Base-by-base conservation (phyloP, 2,888 invertebrate species). In the Conus canariensis region DNA sequence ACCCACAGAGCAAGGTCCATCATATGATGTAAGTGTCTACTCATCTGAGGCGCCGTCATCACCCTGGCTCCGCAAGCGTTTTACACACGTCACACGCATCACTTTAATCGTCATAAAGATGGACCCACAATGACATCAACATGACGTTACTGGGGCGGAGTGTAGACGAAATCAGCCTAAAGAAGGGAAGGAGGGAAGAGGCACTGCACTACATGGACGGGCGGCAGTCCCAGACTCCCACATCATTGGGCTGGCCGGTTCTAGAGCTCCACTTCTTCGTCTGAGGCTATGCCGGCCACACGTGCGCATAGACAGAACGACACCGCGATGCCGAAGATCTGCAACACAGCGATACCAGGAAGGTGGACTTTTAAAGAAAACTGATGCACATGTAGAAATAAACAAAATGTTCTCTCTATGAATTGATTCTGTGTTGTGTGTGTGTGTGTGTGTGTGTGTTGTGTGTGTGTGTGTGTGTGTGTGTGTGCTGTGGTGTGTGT, bases 261-360 rank as follows among this genome's bases (percentile, higher is more conserved):
- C 91, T 93, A 93, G 59, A 93, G 92, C 90, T 94, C 94, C 64
- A 94, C 94, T 88, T 94, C 94, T 88, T 94, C 93, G 85, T 93
- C 93, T 74, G 91, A 91, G 14, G 93, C 92, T 58, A 92, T 90
- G 56, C 93, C 93, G 14, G 91, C 90, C 67, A 95, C 95, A 70
- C 93, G 91, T 19, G 94, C 93, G 91, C 95, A 95, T 91, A 95
- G 92, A 90, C 95, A 95, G 88, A 95, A 95, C 70, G 94, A 93
- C n/a, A 94, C 93, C 14, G 94, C 91, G 67, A 94, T 94, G n/a
- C 95, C 95, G 83, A 94, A 93, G 74, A 94, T 92, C 95, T 95
- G 94, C 83, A 93, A 92, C 82, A 87, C 56, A 86, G 74, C 77
- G 88, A 91, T 64, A 14, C 16, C 60, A 64, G 60, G 60, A 64